Percentiles rank a stretch among this genome's conserved stretches.
These are phyloP conservation scores for Embiotoca jacksoni DNA, from an alignment of 2,113 vertebrate species.

Conservation along the genomic window DNA sequence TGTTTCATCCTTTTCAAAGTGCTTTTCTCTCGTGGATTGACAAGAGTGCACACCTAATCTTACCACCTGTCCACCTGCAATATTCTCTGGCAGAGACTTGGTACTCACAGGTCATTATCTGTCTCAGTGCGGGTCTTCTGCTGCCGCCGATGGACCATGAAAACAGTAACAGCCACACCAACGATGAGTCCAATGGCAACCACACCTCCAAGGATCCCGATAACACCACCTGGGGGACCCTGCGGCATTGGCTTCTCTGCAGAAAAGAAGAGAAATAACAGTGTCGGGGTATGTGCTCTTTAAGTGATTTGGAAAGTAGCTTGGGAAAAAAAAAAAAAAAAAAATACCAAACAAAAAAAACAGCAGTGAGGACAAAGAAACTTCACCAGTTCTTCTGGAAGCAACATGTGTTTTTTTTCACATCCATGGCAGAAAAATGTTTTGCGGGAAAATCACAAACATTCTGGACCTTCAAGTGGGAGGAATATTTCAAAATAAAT, in stretches of 20 bases:
- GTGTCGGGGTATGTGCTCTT: slow-evolving; percentile 50
- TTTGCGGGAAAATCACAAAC: slow-evolving; percentile 19
- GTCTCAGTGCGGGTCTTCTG: slow-evolving; percentile 84
- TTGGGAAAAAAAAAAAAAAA: background rate
- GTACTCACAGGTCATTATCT: slow-evolving; percentile 90
- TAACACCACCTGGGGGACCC: slow-evolving; percentile 85
- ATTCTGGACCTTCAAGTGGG: background rate
- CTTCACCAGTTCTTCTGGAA: background rate
- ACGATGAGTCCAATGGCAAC: slow-evolving; percentile 86
- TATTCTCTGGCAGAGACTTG: slow-evolving; percentile 54
- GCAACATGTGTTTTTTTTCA: background rate
- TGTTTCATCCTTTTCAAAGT: slow-evolving; percentile 45
- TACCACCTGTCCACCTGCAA: slow-evolving; percentile 55
- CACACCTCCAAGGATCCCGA: slow-evolving; percentile 88
- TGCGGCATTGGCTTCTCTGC: slow-evolving; percentile 91
- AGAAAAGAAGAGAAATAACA: slow-evolving; percentile 69
- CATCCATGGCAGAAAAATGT: background rate
- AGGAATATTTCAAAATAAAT: slow-evolving; percentile 16
- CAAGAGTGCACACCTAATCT: slow-evolving; percentile 70
- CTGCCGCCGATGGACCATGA: slow-evolving; percentile 87
- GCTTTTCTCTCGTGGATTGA: slow-evolving; percentile 52
- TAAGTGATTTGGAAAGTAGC: slow-evolving; percentile 37
- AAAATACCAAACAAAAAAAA: background rate
- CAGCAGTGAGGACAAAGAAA: slow-evolving; percentile 10
- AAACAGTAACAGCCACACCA: slow-evolving; percentile 84